These are phyloP conservation scores for Meriones psammophilus DNA, from an alignment of 2,797 vertebrate species.

Conservation along the genomic window DNA sequence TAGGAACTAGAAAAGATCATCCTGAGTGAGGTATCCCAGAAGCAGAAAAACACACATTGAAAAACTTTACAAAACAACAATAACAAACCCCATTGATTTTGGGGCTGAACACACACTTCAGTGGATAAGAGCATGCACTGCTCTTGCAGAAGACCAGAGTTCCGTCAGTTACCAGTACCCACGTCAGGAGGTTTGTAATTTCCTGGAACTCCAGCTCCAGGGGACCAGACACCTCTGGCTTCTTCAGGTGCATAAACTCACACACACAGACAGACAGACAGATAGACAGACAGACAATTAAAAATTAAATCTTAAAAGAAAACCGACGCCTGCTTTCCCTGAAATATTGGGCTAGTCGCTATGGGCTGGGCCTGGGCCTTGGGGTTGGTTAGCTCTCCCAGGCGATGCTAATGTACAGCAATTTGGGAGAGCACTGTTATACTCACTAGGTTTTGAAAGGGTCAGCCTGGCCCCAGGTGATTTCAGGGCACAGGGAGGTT, in stretches of 20 bases:
- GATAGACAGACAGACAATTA: neutral
- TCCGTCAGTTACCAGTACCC: neutral
- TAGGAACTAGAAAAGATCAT: too few relatives aligned
- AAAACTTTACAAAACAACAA: neutral
- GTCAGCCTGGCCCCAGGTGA: neutral
- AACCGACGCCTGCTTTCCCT: neutral
- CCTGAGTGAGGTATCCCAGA: too few relatives aligned
- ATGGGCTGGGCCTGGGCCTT: neutral
- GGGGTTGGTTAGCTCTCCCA: neutral
- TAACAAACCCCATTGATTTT: neutral
- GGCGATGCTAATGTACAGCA: neutral
- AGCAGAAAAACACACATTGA: too few relatives aligned
- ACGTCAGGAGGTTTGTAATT: neutral
- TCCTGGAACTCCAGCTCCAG: neutral
- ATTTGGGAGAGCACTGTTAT: neutral
- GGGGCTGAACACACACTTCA: neutral
- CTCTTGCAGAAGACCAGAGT: neutral
- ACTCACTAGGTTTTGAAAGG: neutral
- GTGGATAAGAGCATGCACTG: neutral
- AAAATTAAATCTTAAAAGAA: neutral
- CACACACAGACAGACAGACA: neutral
- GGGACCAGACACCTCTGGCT: neutral
- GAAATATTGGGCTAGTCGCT: slow-evolving; percentile 11
- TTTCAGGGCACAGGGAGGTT: neutral
- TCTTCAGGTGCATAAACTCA: neutral